Evolutionary conservation across 2,797 vertebrate genomes (phyloP).

Genomic region (Acrossocheilus fasciatus): DNA sequence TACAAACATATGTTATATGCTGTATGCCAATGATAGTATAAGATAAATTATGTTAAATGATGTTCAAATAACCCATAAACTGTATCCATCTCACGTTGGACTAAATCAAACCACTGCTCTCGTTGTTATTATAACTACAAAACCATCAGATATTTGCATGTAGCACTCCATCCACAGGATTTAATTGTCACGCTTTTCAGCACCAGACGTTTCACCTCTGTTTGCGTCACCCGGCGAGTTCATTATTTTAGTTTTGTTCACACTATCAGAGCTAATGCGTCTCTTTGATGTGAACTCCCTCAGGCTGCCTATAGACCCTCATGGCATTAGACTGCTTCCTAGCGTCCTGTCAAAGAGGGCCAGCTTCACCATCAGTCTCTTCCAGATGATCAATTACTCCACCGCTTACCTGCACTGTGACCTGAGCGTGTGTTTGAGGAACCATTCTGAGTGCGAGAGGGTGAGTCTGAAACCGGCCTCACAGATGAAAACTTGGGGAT

Average conservation of each 20-base stretch:
- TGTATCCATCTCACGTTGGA: not conserved
- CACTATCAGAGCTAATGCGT: slow-evolving; percentile 45
- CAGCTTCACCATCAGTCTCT: slow-evolving; percentile 83
- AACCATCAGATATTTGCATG: not conserved
- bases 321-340: slow-evolving; percentile 73
- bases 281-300: slow-evolving; percentile 51
- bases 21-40: no score
- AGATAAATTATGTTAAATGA: not conserved
- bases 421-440: slow-evolving; percentile 75
- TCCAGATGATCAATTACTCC: slow-evolving; percentile 86
- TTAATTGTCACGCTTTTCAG: slow-evolving; percentile 4
- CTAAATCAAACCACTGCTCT: not conserved
- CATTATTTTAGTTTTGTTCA: slow-evolving; percentile 37
- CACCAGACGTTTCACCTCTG: not conserved
- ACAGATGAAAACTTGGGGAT: slow-evolving; percentile 38
- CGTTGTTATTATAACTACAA: not conserved
- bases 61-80: not conserved
- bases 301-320: slow-evolving; percentile 69
- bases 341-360: slow-evolving; percentile 69
- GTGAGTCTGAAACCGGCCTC: slow-evolving; percentile 61
- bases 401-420: slow-evolving; percentile 81
- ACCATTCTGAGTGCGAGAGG: slow-evolving; percentile 73
- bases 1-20: no score
- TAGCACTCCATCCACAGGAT: not conserved
- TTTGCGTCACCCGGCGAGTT: slow-evolving; percentile 30